phyloP scores from a whole-genome alignment of 2,797 vertebrate species.

The Channa striata region DNA sequence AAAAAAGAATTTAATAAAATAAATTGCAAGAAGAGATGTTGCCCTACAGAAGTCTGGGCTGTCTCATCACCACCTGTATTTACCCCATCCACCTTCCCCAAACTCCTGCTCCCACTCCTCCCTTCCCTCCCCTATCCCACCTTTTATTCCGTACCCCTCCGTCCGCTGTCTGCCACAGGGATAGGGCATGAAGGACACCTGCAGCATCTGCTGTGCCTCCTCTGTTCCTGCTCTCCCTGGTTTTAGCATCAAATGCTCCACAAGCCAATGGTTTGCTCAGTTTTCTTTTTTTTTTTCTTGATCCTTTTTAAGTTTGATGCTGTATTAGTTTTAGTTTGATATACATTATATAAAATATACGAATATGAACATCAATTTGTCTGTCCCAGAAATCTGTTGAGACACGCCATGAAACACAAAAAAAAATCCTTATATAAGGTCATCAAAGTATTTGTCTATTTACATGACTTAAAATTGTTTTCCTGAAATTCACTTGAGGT shows the following conservation, averaged over 20 bases:
- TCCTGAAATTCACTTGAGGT: not conserved
- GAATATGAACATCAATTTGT: constrained; percentile 82
- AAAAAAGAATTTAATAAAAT: constrained; percentile 61
- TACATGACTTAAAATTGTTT: too few species aligned
- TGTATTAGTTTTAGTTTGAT: constrained; percentile 93
- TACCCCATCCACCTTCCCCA: constrained; percentile 18
- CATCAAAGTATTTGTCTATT: not conserved
- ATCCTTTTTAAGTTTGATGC: constrained; percentile 90
- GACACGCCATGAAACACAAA: constrained; percentile 12
- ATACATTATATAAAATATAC: constrained; percentile 90
- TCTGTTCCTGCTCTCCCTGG: constrained; percentile 46
- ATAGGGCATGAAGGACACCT: constrained; percentile 29
- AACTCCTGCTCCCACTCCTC: constrained; percentile 16
- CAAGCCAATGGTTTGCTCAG: constrained; percentile 68
- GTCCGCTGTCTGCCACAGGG: constrained; percentile 24
- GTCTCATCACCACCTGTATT: constrained; percentile 68
- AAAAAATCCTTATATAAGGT: not conserved
- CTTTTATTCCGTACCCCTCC: constrained; percentile 20
- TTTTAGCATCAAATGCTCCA: constrained; percentile 70
- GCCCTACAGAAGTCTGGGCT: constrained; percentile 43
- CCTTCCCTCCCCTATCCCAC: not conserved
- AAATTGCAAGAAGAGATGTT: constrained; percentile 63
- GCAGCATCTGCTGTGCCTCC: constrained; percentile 41
- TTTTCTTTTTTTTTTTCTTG: constrained; percentile 61
- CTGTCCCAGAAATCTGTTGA: constrained; percentile 71